Base-by-base conservation (phyloP, 2,888 invertebrate species). In the Dyspetes luteomarginatus region DNA sequence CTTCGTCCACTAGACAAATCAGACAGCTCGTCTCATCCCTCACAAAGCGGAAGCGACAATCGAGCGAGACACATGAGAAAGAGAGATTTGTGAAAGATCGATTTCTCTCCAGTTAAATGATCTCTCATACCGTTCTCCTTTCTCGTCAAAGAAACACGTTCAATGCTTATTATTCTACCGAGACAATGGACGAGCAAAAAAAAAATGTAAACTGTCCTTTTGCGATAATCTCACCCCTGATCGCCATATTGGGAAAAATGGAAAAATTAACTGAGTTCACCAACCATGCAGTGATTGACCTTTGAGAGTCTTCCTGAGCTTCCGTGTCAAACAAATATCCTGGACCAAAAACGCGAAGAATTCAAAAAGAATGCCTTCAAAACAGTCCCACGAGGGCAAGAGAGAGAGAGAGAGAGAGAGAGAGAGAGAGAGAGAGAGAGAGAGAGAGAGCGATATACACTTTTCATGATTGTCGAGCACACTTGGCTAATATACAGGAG, bases 71-170 rank as follows among this genome's bases (percentile, higher is more conserved):
- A 45, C 7, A 36, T 12, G 36, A 36, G 36, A 50, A 3, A 65
- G 9, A 58, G 19, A 43, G 26, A 26, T 71, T 75, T 50, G 19
- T 45, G 71, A 65, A 52, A 74, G 41, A 41, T 81, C 68, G 73
- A 77, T 77, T 72, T 76, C 76, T 67, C 76, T 68, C 43, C 30
- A 19, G 26, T 45, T 19, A 12, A 41, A 62, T 26, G 28, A 28
- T 45, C 58, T 28, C 74, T 52, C 43, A 19, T 60, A 58, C n/a
- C 36, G 67, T 72, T 67, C 80, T 60, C 58, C 41, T 80, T 80
- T 73, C 67, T 65, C 73, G 56, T 22, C n/a, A 72, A 62, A 60
- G 81, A 82, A 83, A 79, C 77, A 80, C 77, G 78, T 73, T 68
- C 26, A 78, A 81, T 56, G 28, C n/a, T n/a, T 72, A 56, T 48